Evolutionary conservation across 2,113 vertebrate genomes (phyloP).

Genomic region (Cheirogaleus medius): DNA sequence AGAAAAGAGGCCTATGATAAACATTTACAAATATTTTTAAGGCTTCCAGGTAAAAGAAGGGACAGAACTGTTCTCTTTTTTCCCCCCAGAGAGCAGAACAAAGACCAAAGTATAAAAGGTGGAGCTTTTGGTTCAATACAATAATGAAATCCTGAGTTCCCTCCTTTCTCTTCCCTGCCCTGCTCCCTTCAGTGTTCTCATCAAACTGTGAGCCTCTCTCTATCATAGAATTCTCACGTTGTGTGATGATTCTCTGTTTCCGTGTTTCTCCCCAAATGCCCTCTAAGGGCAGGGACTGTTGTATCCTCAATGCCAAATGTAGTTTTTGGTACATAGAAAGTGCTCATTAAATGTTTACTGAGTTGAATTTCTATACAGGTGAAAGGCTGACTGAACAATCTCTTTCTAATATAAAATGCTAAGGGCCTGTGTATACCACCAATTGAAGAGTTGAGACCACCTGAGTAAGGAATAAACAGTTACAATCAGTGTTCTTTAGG

Average conservation of each 20-base stretch:
- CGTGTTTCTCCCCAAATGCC: neutral
- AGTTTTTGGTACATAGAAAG: neutral
- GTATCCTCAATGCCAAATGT: neutral
- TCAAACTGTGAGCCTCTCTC: neutral
- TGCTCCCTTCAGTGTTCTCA: neutral
- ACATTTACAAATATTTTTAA: slow-evolving; percentile 30
- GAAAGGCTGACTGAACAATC: neutral
- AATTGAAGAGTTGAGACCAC: neutral
- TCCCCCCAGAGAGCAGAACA: neutral
- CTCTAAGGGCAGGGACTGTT: neutral
- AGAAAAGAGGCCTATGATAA: neutral
- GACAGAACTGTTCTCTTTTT: neutral
- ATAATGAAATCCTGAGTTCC: neutral
- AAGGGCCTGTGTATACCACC: neutral
- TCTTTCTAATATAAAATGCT: neutral
- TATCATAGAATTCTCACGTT: neutral
- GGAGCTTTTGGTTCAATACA: neutral
- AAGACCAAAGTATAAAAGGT: neutral
- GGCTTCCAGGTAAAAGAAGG: neutral
- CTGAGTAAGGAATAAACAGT: neutral
- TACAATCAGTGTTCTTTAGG: neutral
- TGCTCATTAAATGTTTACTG: neutral
- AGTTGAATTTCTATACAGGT: neutral
- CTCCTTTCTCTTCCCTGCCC: neutral
- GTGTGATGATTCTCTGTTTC: neutral